Percentiles rank a stretch among this genome's conserved stretches.
Conservation (phyloP, 2,888 invertebrate species). For the Beris chalybata region DNA sequence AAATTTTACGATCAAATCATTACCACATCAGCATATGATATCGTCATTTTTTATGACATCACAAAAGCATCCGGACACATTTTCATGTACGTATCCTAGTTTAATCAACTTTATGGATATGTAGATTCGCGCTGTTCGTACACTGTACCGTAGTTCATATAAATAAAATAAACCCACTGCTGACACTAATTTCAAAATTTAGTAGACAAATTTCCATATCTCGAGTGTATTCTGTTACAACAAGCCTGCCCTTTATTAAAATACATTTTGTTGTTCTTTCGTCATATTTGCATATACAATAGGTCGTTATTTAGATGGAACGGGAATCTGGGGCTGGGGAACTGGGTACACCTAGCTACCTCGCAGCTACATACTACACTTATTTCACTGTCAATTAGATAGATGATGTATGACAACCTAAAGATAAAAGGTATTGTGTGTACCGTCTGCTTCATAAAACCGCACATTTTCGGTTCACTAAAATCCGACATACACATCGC, state of each 20-base stretch:
- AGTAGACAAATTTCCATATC: slow-evolving; percentile 19
- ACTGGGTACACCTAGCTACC: not conserved
- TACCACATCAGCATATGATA: no score
- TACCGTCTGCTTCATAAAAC: slow-evolving; percentile 36
- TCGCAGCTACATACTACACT: slow-evolving; percentile 18
- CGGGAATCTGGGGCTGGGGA: not conserved
- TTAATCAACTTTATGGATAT: slow-evolving; percentile 26
- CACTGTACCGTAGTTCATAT: slow-evolving; percentile 10
- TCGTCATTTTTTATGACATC: no score
- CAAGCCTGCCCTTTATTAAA: slow-evolving; percentile 27
- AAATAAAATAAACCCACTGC: slow-evolving; percentile 20
- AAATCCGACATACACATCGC: slow-evolving; percentile 33
- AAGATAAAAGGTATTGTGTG: slow-evolving; percentile 39
- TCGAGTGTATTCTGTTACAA: slow-evolving; percentile 10
- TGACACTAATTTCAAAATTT: slow-evolving; percentile 30
- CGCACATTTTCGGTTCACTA: slow-evolving; percentile 36
- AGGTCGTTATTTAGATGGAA: not conserved
- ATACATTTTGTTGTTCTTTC: slow-evolving; percentile 4
- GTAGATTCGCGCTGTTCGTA: slow-evolving; percentile 21
- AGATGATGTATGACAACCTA: slow-evolving; percentile 37
- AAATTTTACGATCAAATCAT: no score
- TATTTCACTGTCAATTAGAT: slow-evolving; percentile 39
- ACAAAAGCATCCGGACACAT: no score
- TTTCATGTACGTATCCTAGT: not conserved
- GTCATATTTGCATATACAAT: slow-evolving; percentile 16